phyloP scores from a whole-genome alignment of 2,888 invertebrate genomes.

The Tipula helvola region DNA sequence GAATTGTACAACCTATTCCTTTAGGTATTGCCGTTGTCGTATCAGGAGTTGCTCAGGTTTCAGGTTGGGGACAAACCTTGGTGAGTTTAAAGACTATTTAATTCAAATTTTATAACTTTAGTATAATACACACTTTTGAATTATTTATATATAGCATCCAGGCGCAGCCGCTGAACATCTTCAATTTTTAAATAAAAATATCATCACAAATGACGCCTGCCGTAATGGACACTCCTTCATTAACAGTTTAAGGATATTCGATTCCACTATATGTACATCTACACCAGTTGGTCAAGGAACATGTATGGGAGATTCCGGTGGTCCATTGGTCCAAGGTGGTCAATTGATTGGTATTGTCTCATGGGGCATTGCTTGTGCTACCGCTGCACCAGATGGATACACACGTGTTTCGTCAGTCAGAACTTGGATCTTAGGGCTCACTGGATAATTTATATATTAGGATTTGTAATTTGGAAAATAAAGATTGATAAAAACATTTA shows the following conservation, averaged over 20 bases:
- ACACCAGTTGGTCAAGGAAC: slow-evolving; percentile 20
- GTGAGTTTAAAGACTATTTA: background rate
- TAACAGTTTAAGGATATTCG: slow-evolving; percentile 26
- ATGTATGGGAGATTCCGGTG: slow-evolving; percentile 31
- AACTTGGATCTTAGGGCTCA: background rate
- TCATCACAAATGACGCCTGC: slow-evolving; percentile 13
- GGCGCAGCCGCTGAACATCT: slow-evolving; percentile 12
- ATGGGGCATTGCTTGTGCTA: slow-evolving; percentile 33
- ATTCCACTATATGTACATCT: background rate
- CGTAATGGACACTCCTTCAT: slow-evolving; percentile 20
- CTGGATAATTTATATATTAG: background rate
- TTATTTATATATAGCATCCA: slow-evolving; percentile 7
- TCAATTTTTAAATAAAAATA: background rate
- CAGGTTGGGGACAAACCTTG: slow-evolving; percentile 15
- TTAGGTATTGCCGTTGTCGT: background rate
- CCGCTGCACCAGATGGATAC: slow-evolving; percentile 31
- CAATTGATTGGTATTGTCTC: slow-evolving; percentile 32
- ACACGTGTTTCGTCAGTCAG: slow-evolving; percentile 25
- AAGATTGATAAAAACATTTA: no score
- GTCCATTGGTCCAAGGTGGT: slow-evolving; percentile 28
- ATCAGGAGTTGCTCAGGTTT: background rate
- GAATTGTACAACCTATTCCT: slow-evolving; percentile 6
- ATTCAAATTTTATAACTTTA: background rate
- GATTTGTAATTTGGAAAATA: background rate
- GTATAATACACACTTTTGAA: no score